Base-by-base conservation (phyloP, 2,888 invertebrate species). In the Ormyrus labotus region DNA sequence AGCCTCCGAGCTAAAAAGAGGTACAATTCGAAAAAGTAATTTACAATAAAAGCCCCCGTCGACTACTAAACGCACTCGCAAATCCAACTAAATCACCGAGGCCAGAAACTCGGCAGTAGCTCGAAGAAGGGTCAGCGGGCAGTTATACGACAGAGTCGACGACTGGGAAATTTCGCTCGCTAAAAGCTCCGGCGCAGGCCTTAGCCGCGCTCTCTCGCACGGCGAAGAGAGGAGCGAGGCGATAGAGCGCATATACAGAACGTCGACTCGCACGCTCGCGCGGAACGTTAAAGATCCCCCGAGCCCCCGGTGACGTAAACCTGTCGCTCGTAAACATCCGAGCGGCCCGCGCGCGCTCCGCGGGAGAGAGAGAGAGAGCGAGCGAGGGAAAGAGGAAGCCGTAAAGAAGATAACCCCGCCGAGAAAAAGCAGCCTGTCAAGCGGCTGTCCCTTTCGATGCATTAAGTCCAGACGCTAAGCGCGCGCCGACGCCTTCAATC, bases 281-380 rank as follows among this genome's bases (percentile, higher is more conserved):
- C 64, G 68, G 61, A 50, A 45, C 57, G 69, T 70, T 74, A 75
- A 71, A 60, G 48, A 74, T 53, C 51, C 51, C 19, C 11, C 63
- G 47, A 3, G 4, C 3, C 34, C 34, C 13, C 73, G 75, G n/a
- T 76, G 80, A 76, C 70, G 75, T 76, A 76, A 80, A 76, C 71
- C 71, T 65, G 80, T 70, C 75, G 75, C 80, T 76, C 80, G 76
- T 80, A 80, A 80, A 80, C 34, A 65, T 60, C 70, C 75, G 45
- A 10, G 69, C 10, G 47, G 48, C n/a, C 48, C 51, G 5, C n/a
- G 48, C n/a, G 48, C 34, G 9, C 47, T 45, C 11, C 51, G 50
- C 48, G 13, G 63, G n/a, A n/a, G 51, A 19, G 19, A 19, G 19
- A 19, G 19, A 1, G 19, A 19, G 19, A 19, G n/a, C n/a, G 19